Evolutionary conservation across 2,888 invertebrate genomes (phyloP), one percentile per base, ranked within the genome.

Genomic region (Dicroscelio sp.): DNA sequence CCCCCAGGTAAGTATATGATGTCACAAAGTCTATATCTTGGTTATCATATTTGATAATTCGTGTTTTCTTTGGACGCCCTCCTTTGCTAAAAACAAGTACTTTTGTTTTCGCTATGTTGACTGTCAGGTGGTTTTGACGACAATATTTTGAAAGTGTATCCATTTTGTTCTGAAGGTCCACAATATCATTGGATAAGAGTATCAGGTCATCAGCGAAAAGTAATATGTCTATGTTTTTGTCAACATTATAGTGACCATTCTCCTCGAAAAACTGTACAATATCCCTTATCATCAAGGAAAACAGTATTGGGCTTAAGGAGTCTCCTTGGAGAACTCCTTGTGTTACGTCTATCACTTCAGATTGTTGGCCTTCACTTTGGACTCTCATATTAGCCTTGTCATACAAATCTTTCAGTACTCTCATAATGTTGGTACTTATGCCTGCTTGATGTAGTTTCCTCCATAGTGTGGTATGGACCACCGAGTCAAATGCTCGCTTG

Each of bases 261-360:
- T 67, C 67, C 3, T 63, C 58, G 33, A 90, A 91, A 27, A 73
- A 91, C 0, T 48, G 2, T 1, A 52, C 67, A 3, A 88, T 91
- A 48, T 91, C 92, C 5, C 82, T 33, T 3, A 88, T 1, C 10
- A 91, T 12, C 0, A 92, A 23, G 0, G 90, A 86, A 23, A 90
- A 92, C 17, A 90, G 52, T n/a, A 0, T 76, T 0, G 92, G 90
- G 20, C 91, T 91, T 17, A 86, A 38, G 1, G 86, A 84, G 31
- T 91, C 88, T 1, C 92, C 92, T 43, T 92, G 90, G 3, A 91
- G 79, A 2, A 92, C 91, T 0, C 76, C 35, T n/a, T 35, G 14
- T 4, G 58, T 58, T 25, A 78, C 43, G 3, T 43, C 4, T 2
- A 78, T 63, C 1, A 27, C n/a, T 27, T 60, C 63, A n/a, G n/a